Conservation (phyloP, 2,113 vertebrate genomes). For the Rallus limicola region DNA sequence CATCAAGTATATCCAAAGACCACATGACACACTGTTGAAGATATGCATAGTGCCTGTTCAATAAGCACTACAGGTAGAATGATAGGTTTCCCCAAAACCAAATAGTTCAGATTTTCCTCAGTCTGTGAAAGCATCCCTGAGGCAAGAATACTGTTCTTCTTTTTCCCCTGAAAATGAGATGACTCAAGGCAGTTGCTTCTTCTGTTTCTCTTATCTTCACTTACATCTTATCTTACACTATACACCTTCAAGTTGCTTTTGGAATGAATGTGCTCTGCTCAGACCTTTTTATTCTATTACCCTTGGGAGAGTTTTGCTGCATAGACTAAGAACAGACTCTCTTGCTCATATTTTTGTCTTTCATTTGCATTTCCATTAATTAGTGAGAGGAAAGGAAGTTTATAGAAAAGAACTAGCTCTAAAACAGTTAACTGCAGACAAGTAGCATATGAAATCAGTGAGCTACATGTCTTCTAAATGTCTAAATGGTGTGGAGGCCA, state of each 20-base stretch:
- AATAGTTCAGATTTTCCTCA: neutral
- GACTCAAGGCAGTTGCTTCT: neutral
- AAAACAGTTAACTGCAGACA: neutral
- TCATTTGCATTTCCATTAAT: constrained; percentile 66
- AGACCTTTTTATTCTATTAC: constrained; percentile 49
- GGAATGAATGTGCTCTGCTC: constrained; percentile 4
- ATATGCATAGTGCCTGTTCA: neutral
- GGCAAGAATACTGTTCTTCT: neutral
- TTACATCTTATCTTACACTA: neutral
- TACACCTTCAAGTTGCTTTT: neutral
- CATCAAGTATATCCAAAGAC: neutral
- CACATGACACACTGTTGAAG: rapidly evolving
- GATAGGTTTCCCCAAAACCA: neutral
- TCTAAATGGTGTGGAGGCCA: neutral
- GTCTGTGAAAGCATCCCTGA: neutral
- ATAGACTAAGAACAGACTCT: constrained; percentile 36
- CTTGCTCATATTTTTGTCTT: constrained; percentile 53
- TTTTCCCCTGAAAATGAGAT: neutral
- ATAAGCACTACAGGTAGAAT: neutral
- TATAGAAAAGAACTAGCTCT: constrained; percentile 10
- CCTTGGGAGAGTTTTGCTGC: constrained; percentile 34
- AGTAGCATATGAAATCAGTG: neutral
- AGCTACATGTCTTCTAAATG: neutral
- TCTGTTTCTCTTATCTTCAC: neutral
- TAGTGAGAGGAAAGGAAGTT: constrained; percentile 26